phyloP scores from a whole-genome alignment of 2,888 invertebrate genomes.

The Meganola albula region DNA sequence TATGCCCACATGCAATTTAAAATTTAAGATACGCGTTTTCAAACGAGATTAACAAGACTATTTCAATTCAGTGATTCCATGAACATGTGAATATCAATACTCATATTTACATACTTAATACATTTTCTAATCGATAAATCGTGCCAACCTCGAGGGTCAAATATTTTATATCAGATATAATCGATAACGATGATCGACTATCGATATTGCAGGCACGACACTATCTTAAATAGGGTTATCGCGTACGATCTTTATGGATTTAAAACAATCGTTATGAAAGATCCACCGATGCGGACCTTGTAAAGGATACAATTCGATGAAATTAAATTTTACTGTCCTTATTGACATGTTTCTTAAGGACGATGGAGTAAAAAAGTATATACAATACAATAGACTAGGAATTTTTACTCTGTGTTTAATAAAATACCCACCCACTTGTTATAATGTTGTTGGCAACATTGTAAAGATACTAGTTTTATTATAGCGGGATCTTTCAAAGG shows the following conservation, averaged over 20 bases:
- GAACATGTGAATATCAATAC: constrained; percentile 47
- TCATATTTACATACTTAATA: constrained; percentile 58
- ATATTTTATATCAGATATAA: constrained; percentile 49
- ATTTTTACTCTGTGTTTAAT: constrained; percentile 17
- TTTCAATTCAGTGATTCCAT: constrained; percentile 40
- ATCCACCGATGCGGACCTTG: constrained; percentile 39
- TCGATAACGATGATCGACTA: constrained; percentile 52
- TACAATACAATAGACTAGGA: constrained; percentile 20
- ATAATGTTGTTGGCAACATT: constrained; percentile 26
- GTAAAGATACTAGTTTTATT: constrained; percentile 20
- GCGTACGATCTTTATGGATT: constrained; percentile 57
- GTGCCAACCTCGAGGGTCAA: constrained; percentile 60
- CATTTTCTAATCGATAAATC: constrained; percentile 58
- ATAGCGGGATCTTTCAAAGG: constrained; percentile 14
- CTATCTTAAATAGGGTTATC: constrained; percentile 61
- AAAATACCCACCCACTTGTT: constrained; percentile 25
- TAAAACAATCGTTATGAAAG: constrained; percentile 52
- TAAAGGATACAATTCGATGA: constrained; percentile 52
- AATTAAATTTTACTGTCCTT: constrained; percentile 54
- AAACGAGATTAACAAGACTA: constrained; percentile 40
- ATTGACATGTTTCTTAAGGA: constrained; percentile 33
- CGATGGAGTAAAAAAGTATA: constrained; percentile 21
- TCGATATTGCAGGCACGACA: constrained; percentile 49
- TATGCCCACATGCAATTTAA: constrained; percentile 28
- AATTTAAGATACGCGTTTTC: constrained; percentile 26